These are phyloP conservation scores for Holothuria leucospilota DNA, from an alignment of 53 echinoderm and acorn worm genomes.

Conservation along the genomic window DNA sequence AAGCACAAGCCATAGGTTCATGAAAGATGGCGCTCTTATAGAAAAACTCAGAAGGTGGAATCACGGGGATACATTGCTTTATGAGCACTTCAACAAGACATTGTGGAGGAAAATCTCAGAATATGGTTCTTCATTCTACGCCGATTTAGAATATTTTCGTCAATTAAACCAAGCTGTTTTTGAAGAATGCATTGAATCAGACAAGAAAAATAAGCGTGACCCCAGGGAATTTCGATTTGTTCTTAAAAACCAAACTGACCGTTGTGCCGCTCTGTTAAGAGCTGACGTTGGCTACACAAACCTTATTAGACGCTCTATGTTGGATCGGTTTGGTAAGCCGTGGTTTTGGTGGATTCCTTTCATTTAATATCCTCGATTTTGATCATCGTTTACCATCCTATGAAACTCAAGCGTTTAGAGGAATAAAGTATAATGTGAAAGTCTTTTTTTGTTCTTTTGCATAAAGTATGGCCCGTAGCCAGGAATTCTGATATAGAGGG, in stretches of 20 bases:
- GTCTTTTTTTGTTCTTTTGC: no score
- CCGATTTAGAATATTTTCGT: conserved; percentile 67
- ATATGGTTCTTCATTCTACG: conserved; percentile 74
- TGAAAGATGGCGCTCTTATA: conserved; percentile 16
- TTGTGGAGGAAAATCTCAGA: conserved; percentile 74
- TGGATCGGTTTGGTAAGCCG: conserved; percentile 23
- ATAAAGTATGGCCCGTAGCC: no score
- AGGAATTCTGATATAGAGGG: no score
- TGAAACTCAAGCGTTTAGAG: no score
- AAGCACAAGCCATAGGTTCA: conserved; percentile 17
- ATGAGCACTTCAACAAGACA: conserved; percentile 82
- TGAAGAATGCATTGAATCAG: conserved; percentile 53
- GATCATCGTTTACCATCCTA: no score
- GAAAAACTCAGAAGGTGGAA: conserved; percentile 66
- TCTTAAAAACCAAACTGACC: conserved; percentile 10
- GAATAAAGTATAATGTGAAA: no score
- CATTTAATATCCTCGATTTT: no score
- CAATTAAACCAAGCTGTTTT: not conserved
- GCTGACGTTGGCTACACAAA: conserved; percentile 27
- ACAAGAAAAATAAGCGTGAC: conserved; percentile 19
- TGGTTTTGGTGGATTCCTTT: not conserved
- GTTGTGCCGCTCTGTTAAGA: not conserved
- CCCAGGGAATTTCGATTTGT: not conserved
- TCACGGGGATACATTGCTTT: conserved; percentile 66
- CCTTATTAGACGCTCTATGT: conserved; percentile 37